Evolutionary conservation across 2,113 vertebrate species (phyloP).

Genomic region (Calyptomena viridis): DNA sequence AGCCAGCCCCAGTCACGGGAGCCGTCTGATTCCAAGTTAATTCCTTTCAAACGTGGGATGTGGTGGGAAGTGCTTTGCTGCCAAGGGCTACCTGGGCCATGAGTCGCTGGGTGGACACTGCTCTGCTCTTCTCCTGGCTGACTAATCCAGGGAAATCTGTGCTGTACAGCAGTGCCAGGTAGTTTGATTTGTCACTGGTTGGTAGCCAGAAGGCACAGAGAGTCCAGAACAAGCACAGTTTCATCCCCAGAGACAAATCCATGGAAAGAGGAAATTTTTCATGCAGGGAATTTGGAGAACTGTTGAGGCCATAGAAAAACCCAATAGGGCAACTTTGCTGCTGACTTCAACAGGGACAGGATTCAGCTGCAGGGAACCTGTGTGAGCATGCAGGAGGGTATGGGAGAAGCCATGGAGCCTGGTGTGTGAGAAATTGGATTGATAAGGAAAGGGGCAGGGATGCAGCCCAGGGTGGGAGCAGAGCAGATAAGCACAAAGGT

Average conservation of each 20-base stretch:
- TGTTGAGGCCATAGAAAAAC: neutral
- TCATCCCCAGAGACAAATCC: neutral
- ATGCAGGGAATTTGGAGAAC: neutral
- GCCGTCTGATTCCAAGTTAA: neutral
- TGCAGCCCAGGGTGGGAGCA: slow-evolving; percentile 49
- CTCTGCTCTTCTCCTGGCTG: neutral
- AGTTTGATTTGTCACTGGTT: neutral
- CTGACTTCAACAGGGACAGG: neutral
- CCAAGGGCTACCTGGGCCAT: fast-evolving
- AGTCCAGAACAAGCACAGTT: neutral
- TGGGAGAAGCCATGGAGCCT: slow-evolving; percentile 24
- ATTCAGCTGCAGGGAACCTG: neutral
- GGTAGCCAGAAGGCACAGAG: neutral
- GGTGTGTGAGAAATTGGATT: slow-evolving; percentile 18
- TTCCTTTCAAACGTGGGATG: neutral
- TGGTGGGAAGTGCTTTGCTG: neutral
- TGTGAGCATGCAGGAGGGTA: slow-evolving; percentile 42
- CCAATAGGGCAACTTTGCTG: neutral
- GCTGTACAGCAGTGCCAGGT: neutral
- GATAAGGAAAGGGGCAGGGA: slow-evolving; percentile 61
- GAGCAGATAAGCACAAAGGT: slow-evolving; percentile 41
- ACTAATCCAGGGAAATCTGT: neutral
- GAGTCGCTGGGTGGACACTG: neutral
- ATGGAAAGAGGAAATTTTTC: neutral
- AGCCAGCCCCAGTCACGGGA: neutral